Conservation (phyloP, 2,797 vertebrate genomes). For the Sarcophilus harrisii region DNA sequence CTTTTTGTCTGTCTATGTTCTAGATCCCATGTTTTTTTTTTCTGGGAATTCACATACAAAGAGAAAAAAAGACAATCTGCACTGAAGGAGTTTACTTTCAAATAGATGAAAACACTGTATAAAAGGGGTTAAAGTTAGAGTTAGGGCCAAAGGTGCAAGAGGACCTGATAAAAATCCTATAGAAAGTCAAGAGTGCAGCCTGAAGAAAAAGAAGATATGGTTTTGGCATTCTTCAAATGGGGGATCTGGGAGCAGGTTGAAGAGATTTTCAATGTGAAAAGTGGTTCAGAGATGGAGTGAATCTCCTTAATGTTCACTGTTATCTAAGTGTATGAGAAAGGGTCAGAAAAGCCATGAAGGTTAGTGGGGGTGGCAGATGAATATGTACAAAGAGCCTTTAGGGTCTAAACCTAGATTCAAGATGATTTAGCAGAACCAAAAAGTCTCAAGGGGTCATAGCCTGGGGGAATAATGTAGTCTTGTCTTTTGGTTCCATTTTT, state of each 20-base stretch:
- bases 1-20: neutral
- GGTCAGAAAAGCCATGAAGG: neutral
- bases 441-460: neutral
- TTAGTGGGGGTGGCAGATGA: neutral
- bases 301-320: neutral
- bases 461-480: neutral
- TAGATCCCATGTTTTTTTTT: neutral
- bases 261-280: neutral
- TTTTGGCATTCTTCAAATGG: neutral
- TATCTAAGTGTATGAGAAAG: neutral
- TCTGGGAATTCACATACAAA: neutral
- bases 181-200: neutral
- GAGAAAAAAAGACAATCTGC: neutral
- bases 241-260: neutral
- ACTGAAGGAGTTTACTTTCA: neutral
- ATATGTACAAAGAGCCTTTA: neutral
- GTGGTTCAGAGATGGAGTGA: neutral
- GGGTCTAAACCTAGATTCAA: neutral
- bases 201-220: neutral
- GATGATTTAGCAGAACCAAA: neutral
- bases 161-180: neutral
- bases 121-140: neutral
- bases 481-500: neutral
- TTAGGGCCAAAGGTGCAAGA: neutral
- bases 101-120: neutral